Percentiles rank a stretch among this genome's conserved stretches.
These are phyloP conservation scores for Abscondita cerata DNA, from an alignment of 2,888 invertebrate genomes.

Conservation along the genomic window DNA sequence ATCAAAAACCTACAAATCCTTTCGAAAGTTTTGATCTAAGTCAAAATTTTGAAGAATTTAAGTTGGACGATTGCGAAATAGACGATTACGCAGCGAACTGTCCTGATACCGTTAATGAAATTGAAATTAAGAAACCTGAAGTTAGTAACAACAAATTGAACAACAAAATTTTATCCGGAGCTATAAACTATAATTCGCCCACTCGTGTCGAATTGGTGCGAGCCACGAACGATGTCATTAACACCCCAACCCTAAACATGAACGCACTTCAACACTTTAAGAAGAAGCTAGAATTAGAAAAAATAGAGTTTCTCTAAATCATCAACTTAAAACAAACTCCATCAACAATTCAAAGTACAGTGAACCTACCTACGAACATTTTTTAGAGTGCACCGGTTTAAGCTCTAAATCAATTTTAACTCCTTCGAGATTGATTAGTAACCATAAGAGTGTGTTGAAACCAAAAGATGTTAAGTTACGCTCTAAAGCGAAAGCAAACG, in stretches of 20 bases:
- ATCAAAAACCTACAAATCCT: constrained; percentile 29
- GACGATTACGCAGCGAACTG: constrained; percentile 49
- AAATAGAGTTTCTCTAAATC: constrained; percentile 37
- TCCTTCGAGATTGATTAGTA: constrained; percentile 71
- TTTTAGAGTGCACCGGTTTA: constrained; percentile 79
- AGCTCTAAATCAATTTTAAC: constrained; percentile 81
- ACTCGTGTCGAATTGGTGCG: constrained; percentile 50
- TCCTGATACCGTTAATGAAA: neutral
- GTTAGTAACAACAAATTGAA: constrained; percentile 3
- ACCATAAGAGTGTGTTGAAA: constrained; percentile 78
- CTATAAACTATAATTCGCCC: constrained; percentile 33
- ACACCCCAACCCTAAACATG: constrained; percentile 46
- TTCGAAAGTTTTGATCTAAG: constrained; percentile 72
- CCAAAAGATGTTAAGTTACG: constrained; percentile 81
- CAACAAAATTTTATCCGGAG: constrained; percentile 13
- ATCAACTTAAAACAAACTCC: constrained; percentile 40
- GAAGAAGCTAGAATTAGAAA: constrained; percentile 56
- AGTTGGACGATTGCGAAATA: constrained; percentile 75
- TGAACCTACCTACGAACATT: constrained; percentile 71
- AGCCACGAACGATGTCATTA: constrained; percentile 45
- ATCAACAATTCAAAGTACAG: constrained; percentile 53
- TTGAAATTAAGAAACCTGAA: neutral
- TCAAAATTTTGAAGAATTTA: constrained; percentile 82
- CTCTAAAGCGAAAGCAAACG: constrained; percentile 68
- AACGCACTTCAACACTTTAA: constrained; percentile 52